Percentiles rank a stretch among this genome's conserved stretches.
These are phyloP conservation scores for Caenorhabditis sulstoni DNA, from an alignment of 2,888 invertebrate species.

Conservation along the genomic window DNA sequence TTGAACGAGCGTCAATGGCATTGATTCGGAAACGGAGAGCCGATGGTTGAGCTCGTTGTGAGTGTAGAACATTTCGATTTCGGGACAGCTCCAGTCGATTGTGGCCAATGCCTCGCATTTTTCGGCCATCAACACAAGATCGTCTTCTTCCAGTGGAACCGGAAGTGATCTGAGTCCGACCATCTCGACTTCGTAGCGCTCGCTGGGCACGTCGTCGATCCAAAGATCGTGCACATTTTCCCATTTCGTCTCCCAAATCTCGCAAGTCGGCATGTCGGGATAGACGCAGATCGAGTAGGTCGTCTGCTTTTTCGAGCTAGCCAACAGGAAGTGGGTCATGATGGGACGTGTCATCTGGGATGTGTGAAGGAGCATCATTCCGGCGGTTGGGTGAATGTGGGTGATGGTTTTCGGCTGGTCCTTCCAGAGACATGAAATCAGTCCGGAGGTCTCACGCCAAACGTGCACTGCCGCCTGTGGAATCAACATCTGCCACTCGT, in stretches of 20 bases:
- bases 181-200: constrained; percentile 38
- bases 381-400: constrained; percentile 28
- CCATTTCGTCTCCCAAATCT: constrained; percentile 57
- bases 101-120: constrained; percentile 41
- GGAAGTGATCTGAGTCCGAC: background rate
- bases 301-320: constrained; percentile 40
- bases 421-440: constrained; percentile 35
- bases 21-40: background rate
- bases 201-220: constrained; percentile 62
- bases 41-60: constrained; percentile 54
- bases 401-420: background rate
- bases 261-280: constrained; percentile 32
- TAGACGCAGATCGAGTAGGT: constrained; percentile 46
- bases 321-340: constrained; percentile 23
- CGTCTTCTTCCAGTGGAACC: constrained; percentile 18
- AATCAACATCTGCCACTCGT: constrained; percentile 33
- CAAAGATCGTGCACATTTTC: constrained; percentile 56
- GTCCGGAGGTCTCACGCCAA: constrained; percentile 50
- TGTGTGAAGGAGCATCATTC: constrained; percentile 25
- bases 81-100: constrained; percentile 55
- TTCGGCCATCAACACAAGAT: constrained; percentile 61
- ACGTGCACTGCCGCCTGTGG: constrained; percentile 23
- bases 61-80: constrained; percentile 60
- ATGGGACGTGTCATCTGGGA: constrained; percentile 6
- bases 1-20: constrained; percentile 32